These are phyloP conservation scores for Clarias macrocephalus DNA, from an alignment of 2,113 vertebrate genomes.

Conservation along the genomic window DNA sequence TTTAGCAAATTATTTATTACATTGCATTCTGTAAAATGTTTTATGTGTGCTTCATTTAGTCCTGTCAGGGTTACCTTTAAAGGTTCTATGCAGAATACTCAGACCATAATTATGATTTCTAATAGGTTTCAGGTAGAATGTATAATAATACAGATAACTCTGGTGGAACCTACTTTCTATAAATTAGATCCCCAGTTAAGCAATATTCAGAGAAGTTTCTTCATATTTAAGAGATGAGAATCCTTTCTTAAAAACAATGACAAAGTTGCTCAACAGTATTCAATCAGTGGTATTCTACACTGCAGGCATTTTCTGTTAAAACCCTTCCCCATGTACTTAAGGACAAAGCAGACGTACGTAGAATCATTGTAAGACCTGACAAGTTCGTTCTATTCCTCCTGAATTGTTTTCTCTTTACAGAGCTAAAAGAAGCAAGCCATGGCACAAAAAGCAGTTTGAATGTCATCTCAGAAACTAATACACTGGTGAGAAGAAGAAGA, in stretches of 20 bases:
- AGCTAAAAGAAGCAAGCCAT: background rate
- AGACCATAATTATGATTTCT: background rate
- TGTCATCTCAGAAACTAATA: background rate
- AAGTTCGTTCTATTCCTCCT: conserved; percentile 12
- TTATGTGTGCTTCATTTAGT: background rate
- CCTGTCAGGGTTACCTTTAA: background rate
- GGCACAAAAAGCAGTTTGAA: background rate
- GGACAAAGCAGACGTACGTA: conserved; percentile 22
- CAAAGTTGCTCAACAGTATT: background rate
- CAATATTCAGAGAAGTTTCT: background rate
- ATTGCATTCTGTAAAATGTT: background rate
- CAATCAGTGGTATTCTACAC: background rate
- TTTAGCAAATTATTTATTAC: background rate
- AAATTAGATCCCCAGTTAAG: background rate
- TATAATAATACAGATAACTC: background rate
- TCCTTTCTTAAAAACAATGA: background rate
- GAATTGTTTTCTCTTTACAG: conserved; percentile 28
- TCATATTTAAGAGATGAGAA: background rate
- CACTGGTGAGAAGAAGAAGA: too few relatives aligned
- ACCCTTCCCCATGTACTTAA: background rate
- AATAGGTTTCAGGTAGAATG: background rate
- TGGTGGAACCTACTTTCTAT: background rate
- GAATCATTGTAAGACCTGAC: background rate
- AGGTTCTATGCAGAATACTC: background rate
- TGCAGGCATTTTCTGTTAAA: conserved; percentile 9